Percentiles rank a stretch among this genome's conserved stretches.
These are phyloP conservation scores for Cinclus cinclus DNA, from an alignment of 2,113 vertebrate genomes.

Conservation along the genomic window DNA sequence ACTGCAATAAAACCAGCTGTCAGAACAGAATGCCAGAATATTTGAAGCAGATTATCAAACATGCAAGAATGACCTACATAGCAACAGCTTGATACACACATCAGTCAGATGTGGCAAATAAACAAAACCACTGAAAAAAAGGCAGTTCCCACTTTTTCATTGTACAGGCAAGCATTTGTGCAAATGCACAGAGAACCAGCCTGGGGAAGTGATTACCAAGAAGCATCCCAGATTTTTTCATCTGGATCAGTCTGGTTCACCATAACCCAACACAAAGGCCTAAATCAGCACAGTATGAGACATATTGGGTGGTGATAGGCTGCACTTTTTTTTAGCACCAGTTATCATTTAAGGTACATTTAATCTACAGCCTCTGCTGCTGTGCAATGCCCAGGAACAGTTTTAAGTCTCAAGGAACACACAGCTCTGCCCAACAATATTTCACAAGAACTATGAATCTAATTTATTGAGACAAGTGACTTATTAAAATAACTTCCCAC, in stretches of 20 bases:
- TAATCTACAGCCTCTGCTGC: neutral
- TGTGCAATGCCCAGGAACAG: neutral
- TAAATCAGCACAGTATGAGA: neutral
- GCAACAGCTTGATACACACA: neutral
- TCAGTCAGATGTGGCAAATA: neutral
- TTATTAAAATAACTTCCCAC: neutral
- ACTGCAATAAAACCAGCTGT: neutral
- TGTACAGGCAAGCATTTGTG: neutral
- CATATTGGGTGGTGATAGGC: rapidly evolving
- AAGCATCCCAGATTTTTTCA: neutral
- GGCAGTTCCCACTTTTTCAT: neutral
- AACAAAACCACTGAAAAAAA: neutral
- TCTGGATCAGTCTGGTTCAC: neutral
- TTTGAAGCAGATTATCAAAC: neutral
- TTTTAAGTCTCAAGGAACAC: neutral
- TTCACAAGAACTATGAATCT: neutral
- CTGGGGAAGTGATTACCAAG: neutral
- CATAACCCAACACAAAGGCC: neutral
- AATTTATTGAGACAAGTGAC: neutral
- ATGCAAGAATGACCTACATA: neutral
- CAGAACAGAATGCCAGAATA: neutral
- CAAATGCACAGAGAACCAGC: neutral
- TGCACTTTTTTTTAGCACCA: neutral
- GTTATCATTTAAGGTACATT: neutral
- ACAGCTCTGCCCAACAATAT: neutral